Evolutionary conservation across 1,140 invertebrate genomes (phyloP).

Genomic region (Harpegnathos saltator): DNA sequence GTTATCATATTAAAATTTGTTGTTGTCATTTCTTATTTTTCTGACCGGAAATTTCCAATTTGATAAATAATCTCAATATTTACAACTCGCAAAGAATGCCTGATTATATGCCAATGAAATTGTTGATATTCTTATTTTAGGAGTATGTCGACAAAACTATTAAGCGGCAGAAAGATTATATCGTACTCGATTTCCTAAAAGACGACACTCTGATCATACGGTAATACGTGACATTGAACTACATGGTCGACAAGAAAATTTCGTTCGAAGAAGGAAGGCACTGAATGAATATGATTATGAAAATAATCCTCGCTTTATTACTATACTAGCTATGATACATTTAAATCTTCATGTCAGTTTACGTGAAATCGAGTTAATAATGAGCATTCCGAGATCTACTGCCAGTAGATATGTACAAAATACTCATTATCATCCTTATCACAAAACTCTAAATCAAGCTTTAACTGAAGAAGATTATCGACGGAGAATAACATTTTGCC

Average conservation of each 20-base stretch:
- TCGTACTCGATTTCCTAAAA: background rate
- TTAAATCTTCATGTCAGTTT: background rate
- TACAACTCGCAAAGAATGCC: too few species aligned
- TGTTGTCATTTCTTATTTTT: too few species aligned
- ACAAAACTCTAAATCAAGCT: conserved; percentile 3
- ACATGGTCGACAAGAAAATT: background rate
- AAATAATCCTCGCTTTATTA: background rate
- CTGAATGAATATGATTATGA: background rate
- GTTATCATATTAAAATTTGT: too few species aligned
- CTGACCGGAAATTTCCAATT: too few species aligned
- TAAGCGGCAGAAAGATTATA: background rate
- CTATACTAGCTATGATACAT: background rate
- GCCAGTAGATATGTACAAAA: background rate
- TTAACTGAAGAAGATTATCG: conserved; percentile 3
- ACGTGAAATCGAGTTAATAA: background rate
- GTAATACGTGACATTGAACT: background rate
- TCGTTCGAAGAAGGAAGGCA: background rate
- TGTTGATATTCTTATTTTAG: too few species aligned
- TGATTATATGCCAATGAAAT: too few species aligned
- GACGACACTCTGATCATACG: background rate
- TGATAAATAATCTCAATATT: too few species aligned
- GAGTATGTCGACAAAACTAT: background rate
- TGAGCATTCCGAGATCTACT: background rate
- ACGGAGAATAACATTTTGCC: background rate
- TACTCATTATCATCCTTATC: background rate